phyloP scores from a whole-genome alignment of 2,113 vertebrate genomes.

The Turdus rufiventris region DNA sequence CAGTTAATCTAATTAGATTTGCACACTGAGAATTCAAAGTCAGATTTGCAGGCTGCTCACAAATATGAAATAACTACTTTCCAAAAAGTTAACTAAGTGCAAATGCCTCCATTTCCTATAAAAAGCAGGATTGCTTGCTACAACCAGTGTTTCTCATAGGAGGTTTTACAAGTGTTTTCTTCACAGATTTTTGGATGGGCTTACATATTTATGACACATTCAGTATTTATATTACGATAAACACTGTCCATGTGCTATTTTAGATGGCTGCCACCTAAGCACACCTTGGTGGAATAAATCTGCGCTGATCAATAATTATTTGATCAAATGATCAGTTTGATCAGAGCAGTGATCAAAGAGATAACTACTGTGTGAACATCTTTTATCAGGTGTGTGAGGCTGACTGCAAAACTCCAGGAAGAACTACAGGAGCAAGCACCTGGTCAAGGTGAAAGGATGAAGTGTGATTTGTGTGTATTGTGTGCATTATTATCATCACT shows the following conservation, averaged over 20 bases:
- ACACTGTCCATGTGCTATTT: background rate
- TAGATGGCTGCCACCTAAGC: background rate
- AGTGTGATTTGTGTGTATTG: background rate
- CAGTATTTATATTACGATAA: background rate
- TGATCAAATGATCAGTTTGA: background rate
- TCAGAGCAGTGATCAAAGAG: background rate
- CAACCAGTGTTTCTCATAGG: background rate
- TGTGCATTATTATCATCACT: background rate
- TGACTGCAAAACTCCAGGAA: background rate
- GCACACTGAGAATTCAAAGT: background rate
- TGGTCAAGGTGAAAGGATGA: background rate
- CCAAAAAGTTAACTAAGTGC: background rate
- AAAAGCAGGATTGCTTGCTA: background rate
- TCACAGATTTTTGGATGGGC: background rate
- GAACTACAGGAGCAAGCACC: background rate
- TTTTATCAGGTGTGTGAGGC: background rate
- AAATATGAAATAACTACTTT: conserved; percentile 5
- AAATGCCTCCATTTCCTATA: background rate
- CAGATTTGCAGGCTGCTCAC: background rate
- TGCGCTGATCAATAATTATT: background rate
- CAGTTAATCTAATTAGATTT: background rate
- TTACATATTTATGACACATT: background rate
- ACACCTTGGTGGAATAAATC: background rate
- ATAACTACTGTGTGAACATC: background rate
- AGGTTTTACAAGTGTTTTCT: background rate